phyloP scores from a whole-genome alignment of 2,113 vertebrate species.

The Athene noctua region DNA sequence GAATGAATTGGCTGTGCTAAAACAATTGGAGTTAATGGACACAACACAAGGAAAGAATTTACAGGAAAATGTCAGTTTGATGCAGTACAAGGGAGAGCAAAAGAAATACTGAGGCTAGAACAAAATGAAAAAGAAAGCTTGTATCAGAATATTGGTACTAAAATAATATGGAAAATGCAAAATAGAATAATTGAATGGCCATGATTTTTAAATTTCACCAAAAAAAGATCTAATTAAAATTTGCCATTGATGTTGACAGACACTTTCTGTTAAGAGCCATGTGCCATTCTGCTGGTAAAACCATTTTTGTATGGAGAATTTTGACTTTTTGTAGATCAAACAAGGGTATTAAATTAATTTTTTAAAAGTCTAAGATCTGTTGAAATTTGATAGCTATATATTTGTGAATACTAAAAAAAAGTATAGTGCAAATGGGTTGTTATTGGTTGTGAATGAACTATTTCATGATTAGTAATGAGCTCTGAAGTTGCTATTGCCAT shows the following conservation, averaged over 20 bases:
- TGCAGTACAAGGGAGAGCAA: not conserved
- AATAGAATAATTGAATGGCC: not conserved
- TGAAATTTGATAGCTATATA: not conserved
- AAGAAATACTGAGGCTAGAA: not conserved
- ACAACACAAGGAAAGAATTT: not conserved
- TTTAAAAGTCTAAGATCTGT: not conserved
- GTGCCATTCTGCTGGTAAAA: not conserved
- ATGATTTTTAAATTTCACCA: not conserved
- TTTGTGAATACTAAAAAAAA: not conserved
- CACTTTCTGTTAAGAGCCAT: not conserved
- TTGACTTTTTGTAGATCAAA: not conserved
- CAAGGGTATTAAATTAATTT: not conserved
- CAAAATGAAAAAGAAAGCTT: not conserved
- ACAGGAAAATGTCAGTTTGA: not conserved
- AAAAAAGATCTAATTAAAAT: not conserved
- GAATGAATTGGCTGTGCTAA: not conserved
- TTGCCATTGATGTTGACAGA: not conserved
- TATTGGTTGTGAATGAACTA: not conserved
- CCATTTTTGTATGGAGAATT: not conserved
- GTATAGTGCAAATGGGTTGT: not conserved
- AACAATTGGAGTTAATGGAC: not conserved
- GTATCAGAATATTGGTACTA: not conserved
- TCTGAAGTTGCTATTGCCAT: not conserved
- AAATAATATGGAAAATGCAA: not conserved
- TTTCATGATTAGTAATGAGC: slow-evolving; percentile 26